These are phyloP conservation scores for Meganola albula DNA, from an alignment of 2,888 invertebrate species.

Conservation along the genomic window DNA sequence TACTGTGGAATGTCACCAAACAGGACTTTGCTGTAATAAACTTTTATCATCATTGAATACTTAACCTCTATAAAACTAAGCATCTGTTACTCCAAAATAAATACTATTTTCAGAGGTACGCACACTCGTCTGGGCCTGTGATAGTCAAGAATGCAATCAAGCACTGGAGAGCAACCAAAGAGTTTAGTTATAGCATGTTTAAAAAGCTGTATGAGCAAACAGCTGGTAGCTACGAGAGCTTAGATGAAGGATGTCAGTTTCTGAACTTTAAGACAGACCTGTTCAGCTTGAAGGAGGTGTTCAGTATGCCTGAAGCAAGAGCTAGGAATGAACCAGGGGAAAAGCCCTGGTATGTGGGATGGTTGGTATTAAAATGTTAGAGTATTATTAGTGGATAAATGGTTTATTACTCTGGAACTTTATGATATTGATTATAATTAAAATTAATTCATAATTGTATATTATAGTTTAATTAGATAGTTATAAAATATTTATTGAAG, in stretches of 20 bases:
- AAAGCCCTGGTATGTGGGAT: constrained; percentile 92
- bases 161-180: constrained; percentile 86
- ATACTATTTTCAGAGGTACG: constrained; percentile 69
- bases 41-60: no score
- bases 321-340: constrained; percentile 79
- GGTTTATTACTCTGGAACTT: no score
- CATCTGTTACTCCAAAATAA: no score
- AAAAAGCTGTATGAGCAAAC: constrained; percentile 82
- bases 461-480: no score
- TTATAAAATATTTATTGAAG: no score
- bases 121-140: constrained; percentile 88
- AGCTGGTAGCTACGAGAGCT: constrained; percentile 83
- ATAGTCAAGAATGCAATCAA: constrained; percentile 85
- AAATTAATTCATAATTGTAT: no score
- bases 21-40: constrained; percentile 81
- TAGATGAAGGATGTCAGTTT: constrained; percentile 91
- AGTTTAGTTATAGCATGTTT: constrained; percentile 82
- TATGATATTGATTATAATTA: no score
- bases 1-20: constrained; percentile 82
- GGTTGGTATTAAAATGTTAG: constrained; percentile 77
- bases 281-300: constrained; percentile 85
- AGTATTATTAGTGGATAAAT: no score
- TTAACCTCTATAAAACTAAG: neutral
- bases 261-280: constrained; percentile 91
- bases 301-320: constrained; percentile 83